Evolutionary conservation across 53 echinoderm and acorn worm genomes (phyloP).

Genomic region (Apostichopus leukothele): DNA sequence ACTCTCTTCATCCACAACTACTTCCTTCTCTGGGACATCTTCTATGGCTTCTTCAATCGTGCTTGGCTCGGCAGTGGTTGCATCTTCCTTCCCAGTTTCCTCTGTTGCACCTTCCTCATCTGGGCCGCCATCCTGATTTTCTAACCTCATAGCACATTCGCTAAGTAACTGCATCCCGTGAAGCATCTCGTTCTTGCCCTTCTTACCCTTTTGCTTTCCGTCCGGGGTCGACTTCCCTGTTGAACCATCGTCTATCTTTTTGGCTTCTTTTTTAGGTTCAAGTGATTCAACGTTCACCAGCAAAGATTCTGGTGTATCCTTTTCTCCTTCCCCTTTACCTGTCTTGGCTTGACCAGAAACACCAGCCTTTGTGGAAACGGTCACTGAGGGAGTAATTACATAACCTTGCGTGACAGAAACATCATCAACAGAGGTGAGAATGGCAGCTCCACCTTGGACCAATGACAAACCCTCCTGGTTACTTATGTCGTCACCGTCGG

Average conservation of each 20-base stretch:
- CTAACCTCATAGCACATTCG: slow-evolving; percentile 50
- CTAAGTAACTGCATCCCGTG: slow-evolving; percentile 46
- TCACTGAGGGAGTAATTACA: slow-evolving; percentile 7
- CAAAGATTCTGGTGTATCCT: slow-evolving; percentile 12
- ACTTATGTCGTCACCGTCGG: slow-evolving; percentile 41
- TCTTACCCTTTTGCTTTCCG: slow-evolving; percentile 43
- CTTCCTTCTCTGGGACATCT: not conserved
- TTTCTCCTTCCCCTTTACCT: not conserved
- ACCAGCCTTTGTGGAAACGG: not conserved
- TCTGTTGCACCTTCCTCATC: slow-evolving; percentile 30
- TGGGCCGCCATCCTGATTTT: slow-evolving; percentile 39
- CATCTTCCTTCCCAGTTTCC: not conserved
- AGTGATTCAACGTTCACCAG: not conserved
- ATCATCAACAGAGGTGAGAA: slow-evolving; percentile 36
- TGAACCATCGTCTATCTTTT: slow-evolving; percentile 14
- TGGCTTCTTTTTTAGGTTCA: slow-evolving; percentile 11
- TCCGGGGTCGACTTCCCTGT: slow-evolving; percentile 44
- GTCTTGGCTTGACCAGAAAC: not conserved
- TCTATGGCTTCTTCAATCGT: not conserved
- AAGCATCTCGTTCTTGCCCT: slow-evolving; percentile 49
- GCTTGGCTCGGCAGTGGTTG: not conserved
- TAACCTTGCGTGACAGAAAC: slow-evolving; percentile 21
- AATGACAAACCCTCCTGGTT: slow-evolving; percentile 33
- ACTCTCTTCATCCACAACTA: not conserved
- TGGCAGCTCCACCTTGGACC: slow-evolving; percentile 45